These are phyloP conservation scores for Mixornis gularis DNA, from an alignment of 2,113 vertebrate species.

Conservation along the genomic window DNA sequence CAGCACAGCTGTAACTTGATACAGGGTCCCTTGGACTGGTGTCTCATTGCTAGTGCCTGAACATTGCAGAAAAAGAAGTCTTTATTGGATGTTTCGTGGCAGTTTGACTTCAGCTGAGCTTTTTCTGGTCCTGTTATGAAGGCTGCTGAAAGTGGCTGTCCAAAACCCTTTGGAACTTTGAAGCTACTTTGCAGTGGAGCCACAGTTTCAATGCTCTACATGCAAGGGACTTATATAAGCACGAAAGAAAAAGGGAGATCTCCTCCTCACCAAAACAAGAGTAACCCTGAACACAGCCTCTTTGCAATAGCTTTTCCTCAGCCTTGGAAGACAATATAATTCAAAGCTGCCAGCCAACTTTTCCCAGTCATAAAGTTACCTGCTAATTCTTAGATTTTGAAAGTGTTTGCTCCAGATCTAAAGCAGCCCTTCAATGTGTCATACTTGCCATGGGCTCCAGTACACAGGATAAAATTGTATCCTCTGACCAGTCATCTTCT, in stretches of 20 bases:
- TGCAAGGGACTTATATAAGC: not conserved
- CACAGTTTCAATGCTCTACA: not conserved
- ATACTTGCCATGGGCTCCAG: not conserved
- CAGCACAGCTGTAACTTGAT: not conserved
- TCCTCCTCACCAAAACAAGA: not conserved
- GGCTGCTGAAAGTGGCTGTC: not conserved
- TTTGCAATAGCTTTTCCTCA: not conserved
- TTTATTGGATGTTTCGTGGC: constrained; percentile 20
- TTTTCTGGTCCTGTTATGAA: not conserved
- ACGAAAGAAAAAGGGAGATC: not conserved
- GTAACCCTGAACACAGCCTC: not conserved
- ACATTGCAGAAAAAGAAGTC: not conserved
- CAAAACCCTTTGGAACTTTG: not conserved
- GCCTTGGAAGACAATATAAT: not conserved
- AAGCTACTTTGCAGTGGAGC: not conserved
- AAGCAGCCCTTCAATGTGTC: not conserved
- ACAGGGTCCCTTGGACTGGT: not conserved
- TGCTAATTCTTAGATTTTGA: not conserved
- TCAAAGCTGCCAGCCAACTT: not conserved
- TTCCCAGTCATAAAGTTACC: not conserved
- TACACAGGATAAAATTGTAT: not conserved
- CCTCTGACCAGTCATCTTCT: not conserved
- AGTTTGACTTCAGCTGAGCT: not conserved
- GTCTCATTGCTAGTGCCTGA: not conserved
- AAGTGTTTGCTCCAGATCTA: not conserved